Percentiles rank a stretch among this genome's conserved stretches.
Conservation (phyloP, 2,113 vertebrate species). For the Podocnemis expansa region DNA sequence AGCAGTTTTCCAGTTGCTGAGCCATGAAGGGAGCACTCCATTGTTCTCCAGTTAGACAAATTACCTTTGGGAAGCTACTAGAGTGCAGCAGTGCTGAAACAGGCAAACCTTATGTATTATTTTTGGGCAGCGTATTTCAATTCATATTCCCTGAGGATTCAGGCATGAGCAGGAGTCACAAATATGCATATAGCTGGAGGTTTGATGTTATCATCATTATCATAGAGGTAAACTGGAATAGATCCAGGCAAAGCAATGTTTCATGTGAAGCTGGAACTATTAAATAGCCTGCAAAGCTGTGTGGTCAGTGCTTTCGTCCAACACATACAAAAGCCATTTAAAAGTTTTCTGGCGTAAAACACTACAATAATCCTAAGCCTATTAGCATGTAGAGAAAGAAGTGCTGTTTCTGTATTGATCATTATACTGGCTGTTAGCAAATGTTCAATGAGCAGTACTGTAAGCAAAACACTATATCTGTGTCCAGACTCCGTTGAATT, state of each 20-base stretch:
- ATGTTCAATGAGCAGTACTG: background rate
- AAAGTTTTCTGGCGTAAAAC: background rate
- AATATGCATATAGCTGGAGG: background rate
- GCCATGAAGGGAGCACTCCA: background rate
- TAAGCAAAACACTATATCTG: background rate
- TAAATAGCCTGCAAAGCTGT: background rate
- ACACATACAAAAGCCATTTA: background rate
- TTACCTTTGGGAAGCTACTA: background rate
- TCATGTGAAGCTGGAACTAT: background rate
- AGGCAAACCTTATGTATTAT: constrained; percentile 1
- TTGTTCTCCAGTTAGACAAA: background rate
- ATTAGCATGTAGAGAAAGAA: background rate
- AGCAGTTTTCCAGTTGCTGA: constrained; percentile 32
- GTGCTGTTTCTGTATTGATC: background rate
- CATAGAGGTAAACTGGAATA: background rate
- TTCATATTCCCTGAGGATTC: background rate
- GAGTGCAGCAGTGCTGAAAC: background rate
- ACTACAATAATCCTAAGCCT: accelerated
- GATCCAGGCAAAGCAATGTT: background rate
- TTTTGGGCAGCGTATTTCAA: background rate
- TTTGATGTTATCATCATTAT: background rate
- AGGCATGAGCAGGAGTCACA: background rate
- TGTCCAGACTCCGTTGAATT: background rate
- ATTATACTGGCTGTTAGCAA: background rate
- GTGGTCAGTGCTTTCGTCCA: background rate